Evolutionary conservation across 2,797 vertebrate species (phyloP), one percentile per base, ranked within the genome.

Genomic region (Labroides dimidiatus): DNA sequence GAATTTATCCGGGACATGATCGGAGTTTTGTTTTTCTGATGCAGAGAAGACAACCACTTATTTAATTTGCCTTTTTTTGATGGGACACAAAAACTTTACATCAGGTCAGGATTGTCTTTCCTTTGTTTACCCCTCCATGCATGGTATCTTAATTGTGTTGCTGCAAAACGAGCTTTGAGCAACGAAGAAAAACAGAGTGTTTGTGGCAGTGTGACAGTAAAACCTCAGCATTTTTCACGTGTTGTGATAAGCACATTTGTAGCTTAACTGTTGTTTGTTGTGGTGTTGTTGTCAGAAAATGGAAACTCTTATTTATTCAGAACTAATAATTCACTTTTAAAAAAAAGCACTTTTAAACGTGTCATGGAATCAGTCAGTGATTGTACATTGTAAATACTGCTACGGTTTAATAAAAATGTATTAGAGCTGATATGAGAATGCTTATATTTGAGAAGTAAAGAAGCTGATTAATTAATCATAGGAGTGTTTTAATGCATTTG

Each of bases 341-440:
- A 80, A 27, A n/a, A 72, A 87, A 81, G 90, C 90, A 92, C 92
- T 91, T 92, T 92, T 88, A 82, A 87, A 89, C 77, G 87, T 92
- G 89, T 91, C 75, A 81, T 79, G 56, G 74, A 87, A 85, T 30
- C 71, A 82, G 57, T 87, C 76, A 80, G 78, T 92, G 87, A 84
- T 84, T 92, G 91, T 92, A 91, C 79, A 82, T 81, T 89, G 80
- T 91, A 90, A 86, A 89, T 90, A 89, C 71, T 73, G 84, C 74
- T 56, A 77, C 69, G 53, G 67, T 89, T 87, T 87, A 90, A 90
- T 90, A 91, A 92, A 79, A 92, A 82, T 65, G 77, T 84, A 84
- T 77, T 78, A 81, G 77, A 87, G 81, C 78, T 77, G 75, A 84
- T 71, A 78, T 33, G 41, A 48, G 41, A 39, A 64, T 39, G 19